These are phyloP conservation scores for Nemotelus pantherinus DNA, from an alignment of 2,888 invertebrate species.

Conservation along the genomic window DNA sequence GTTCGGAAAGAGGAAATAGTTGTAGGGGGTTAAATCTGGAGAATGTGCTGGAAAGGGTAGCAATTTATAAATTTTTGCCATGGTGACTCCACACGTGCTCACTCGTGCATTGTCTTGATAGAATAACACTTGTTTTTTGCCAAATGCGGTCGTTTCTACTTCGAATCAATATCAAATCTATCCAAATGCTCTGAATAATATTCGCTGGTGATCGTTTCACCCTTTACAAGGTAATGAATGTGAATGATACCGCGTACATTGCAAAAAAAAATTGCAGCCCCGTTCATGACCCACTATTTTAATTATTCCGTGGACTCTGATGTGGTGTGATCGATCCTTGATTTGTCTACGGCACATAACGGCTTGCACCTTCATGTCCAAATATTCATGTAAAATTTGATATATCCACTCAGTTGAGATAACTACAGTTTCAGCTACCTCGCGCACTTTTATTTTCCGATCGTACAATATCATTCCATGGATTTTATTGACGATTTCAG, in stretches of 20 bases:
- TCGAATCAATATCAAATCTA: background rate
- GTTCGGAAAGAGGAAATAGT: too few species aligned
- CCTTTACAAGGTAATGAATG: too few species aligned
- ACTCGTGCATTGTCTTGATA: background rate
- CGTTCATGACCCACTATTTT: background rate
- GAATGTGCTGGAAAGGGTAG: too few species aligned
- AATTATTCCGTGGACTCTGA: background rate
- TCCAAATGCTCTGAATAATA: too few species aligned
- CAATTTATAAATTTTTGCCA: background rate
- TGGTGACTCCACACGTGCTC: background rate
- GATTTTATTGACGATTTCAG: background rate
- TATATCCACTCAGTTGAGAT: background rate
- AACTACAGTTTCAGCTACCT: background rate
- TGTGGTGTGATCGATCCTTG: background rate
- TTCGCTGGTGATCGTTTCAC: too few species aligned
- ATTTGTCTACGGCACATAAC: background rate
- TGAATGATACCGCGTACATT: background rate
- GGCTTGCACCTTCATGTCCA: background rate
- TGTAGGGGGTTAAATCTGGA: too few species aligned
- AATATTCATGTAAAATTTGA: slow-evolving; percentile 3
- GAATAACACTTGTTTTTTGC: background rate
- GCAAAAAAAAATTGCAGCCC: background rate
- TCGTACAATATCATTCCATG: background rate
- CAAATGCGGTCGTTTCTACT: background rate
- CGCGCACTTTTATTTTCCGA: background rate